Evolutionary conservation across 64 coral and sea anemone species (phyloP).

Genomic region (Stichodactyla mertensii): DNA sequence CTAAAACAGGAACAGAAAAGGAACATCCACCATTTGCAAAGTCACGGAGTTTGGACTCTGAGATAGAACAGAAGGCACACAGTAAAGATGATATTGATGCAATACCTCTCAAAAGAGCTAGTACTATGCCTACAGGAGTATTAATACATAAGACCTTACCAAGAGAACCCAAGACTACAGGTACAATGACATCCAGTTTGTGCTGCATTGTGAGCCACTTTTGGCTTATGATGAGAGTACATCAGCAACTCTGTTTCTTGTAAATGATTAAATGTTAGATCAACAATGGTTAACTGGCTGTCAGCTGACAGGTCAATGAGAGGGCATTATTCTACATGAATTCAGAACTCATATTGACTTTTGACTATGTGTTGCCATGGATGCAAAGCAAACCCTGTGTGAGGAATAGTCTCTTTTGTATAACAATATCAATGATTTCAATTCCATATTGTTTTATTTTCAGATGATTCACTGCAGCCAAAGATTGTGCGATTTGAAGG

Average conservation of each 20-base stretch:
- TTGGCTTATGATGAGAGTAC: no score
- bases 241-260: no score
- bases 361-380: no score
- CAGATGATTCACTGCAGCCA: constrained; percentile 5
- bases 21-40: not conserved
- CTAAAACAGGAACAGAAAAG: not conserved
- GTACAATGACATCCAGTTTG: not conserved
- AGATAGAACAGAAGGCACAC: not conserved
- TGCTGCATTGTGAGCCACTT: not conserved
- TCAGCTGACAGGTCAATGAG: no score
- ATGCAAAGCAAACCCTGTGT: no score
- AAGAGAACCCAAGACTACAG: not conserved
- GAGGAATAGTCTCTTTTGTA: no score
- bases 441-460: not conserved
- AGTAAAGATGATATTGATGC: constrained; percentile 14
- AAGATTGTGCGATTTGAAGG: constrained; percentile 20
- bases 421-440: not conserved
- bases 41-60: constrained; percentile 17
- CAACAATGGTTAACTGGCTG: no score
- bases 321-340: no score
- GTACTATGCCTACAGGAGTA: not conserved
- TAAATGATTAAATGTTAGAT: no score
- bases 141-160: not conserved
- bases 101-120: not conserved
- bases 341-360: no score